These are phyloP conservation scores for Epirrhoe tristata DNA, from an alignment of 2,888 invertebrate genomes.

Conservation along the genomic window DNA sequence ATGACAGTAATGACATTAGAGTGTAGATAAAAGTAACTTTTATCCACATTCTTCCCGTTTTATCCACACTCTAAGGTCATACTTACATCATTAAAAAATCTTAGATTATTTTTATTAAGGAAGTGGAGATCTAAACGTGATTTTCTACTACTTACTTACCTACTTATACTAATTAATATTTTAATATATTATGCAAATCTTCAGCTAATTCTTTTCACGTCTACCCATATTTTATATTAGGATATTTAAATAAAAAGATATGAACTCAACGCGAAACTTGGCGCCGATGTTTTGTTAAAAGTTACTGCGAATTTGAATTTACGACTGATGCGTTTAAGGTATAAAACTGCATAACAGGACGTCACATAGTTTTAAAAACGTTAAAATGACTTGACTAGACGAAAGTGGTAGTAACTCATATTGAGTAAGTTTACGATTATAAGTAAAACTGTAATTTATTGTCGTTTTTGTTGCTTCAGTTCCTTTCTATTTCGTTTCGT, in stretches of 20 bases:
- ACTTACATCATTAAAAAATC: too few species aligned
- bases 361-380: slow-evolving; percentile 3
- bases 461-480: neutral
- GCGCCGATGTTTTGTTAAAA: neutral
- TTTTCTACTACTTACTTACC: too few species aligned
- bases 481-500: neutral
- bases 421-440: slow-evolving; percentile 7
- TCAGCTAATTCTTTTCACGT: too few species aligned
- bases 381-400: slow-evolving; percentile 5
- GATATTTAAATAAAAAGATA: slow-evolving; percentile 1
- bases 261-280: neutral
- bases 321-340: neutral
- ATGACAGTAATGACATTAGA: too few species aligned
- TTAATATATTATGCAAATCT: too few species aligned
- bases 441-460: neutral
- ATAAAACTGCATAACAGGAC: neutral
- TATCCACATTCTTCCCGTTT: too few species aligned
- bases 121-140: too few species aligned
- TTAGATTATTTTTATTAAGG: too few species aligned
- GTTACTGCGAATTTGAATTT: neutral
- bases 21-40: too few species aligned
- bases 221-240: too few species aligned
- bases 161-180: too few species aligned
- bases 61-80: too few species aligned
- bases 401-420: slow-evolving; percentile 6